These are phyloP conservation scores for Cydia pomonella DNA, from an alignment of 1,140 invertebrate species.

Conservation along the genomic window DNA sequence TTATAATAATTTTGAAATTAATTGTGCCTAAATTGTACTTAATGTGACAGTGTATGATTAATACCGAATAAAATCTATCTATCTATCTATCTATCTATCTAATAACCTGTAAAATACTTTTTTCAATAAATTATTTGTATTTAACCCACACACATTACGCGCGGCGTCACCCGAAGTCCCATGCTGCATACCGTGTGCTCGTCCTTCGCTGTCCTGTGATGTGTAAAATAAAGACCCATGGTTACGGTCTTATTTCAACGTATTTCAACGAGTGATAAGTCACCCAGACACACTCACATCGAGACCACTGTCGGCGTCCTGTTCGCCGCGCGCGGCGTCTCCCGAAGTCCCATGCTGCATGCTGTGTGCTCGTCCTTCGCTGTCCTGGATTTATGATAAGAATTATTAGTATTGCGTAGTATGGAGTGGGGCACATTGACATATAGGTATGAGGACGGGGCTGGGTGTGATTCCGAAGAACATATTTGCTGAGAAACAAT, in stretches of 20 bases:
- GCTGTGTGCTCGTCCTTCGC: slow-evolving; percentile 67
- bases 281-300: slow-evolving; percentile 43
- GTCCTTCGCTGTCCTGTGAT: slow-evolving; percentile 65
- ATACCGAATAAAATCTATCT: too few species aligned
- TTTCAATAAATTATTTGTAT: too few species aligned
- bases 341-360: slow-evolving; percentile 67
- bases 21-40: too few species aligned
- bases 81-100: too few species aligned
- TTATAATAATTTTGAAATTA: too few species aligned
- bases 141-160: too few species aligned
- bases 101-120: too few species aligned
- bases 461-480: neutral
- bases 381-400: slow-evolving; percentile 50
- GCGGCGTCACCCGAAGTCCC: slow-evolving; percentile 64
- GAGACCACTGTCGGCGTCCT: slow-evolving; percentile 64
- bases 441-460: neutral
- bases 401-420: neutral
- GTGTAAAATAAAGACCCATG: too few species aligned
- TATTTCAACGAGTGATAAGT: too few species aligned
- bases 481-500: too few species aligned
- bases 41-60: too few species aligned
- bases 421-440: neutral
- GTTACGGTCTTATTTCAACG: too few species aligned
- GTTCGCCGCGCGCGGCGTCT: slow-evolving; percentile 57
- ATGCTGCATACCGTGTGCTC: slow-evolving; percentile 71